phyloP scores from a whole-genome alignment of 2,113 vertebrate genomes.

The Peromyscus polionotus region DNA sequence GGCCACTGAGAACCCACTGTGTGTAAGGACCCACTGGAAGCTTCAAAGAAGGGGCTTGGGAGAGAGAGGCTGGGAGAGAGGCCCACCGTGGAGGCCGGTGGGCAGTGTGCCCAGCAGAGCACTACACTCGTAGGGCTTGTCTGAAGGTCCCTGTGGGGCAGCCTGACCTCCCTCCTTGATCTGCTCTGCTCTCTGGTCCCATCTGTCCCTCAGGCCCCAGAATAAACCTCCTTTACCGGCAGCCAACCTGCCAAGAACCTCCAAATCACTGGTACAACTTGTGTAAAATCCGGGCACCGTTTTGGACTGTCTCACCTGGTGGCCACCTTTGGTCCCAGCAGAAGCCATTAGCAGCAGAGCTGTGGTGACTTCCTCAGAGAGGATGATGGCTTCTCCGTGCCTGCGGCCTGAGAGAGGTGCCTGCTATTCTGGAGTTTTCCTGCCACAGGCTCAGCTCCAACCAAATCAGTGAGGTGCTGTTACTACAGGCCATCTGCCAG shows the following conservation, averaged over 20 bases:
- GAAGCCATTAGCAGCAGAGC: background rate
- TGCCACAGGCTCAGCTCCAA: constrained; percentile 79
- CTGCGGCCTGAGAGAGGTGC: constrained; percentile 65
- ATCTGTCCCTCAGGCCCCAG: constrained; percentile 8
- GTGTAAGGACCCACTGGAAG: background rate
- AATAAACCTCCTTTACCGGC: background rate
- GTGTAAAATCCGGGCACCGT: background rate
- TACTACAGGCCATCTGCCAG: constrained; percentile 82
- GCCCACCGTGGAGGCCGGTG: background rate
- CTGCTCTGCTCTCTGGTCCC: constrained; percentile 29
- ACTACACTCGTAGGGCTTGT: background rate
- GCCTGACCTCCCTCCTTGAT: background rate
- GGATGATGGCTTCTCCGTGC: background rate
- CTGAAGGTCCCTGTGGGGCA: background rate
- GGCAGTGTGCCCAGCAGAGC: background rate
- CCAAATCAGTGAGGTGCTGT: constrained; percentile 76
- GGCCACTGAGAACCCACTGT: background rate
- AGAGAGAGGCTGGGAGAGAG: background rate
- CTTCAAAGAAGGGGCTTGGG: background rate
- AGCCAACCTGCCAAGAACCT: background rate
- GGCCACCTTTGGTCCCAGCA: background rate
- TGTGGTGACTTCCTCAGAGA: background rate
- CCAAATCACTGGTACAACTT: background rate
- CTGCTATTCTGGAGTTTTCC: constrained; percentile 68
- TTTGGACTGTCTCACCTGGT: background rate